phyloP scores from a whole-genome alignment of 2,113 vertebrate genomes.

The Peromyscus californicus region DNA sequence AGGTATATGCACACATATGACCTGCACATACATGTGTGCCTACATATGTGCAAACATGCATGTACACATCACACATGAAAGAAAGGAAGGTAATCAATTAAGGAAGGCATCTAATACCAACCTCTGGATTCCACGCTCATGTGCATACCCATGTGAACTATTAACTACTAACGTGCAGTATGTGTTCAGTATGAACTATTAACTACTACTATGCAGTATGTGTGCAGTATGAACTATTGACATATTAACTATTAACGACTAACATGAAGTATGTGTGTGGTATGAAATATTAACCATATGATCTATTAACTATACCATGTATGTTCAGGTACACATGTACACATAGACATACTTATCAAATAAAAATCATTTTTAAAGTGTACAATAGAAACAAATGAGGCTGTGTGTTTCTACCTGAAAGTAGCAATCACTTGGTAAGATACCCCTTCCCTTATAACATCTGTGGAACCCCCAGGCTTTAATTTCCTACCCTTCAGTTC shows the following conservation, averaged over 20 bases:
- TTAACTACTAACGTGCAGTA: no score
- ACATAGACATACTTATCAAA: background rate
- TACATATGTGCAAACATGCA: background rate
- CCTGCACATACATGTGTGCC: background rate
- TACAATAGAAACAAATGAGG: background rate
- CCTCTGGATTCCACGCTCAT: background rate
- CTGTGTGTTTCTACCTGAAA: conserved; percentile 21
- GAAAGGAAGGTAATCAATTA: background rate
- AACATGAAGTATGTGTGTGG: no score
- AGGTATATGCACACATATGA: background rate
- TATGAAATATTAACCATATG: background rate
- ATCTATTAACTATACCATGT: background rate
- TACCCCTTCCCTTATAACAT: background rate
- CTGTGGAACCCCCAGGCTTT: background rate
- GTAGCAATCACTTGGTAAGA: background rate
- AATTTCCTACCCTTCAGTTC: background rate
- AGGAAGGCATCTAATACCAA: background rate
- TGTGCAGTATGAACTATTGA: no score
- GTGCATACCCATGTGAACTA: background rate
- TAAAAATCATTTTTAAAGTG: background rate
- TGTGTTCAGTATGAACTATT: no score
- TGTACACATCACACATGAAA: background rate
- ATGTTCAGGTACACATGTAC: background rate
- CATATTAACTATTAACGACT: no score
- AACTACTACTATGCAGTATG: no score